Evolutionary conservation across 2,113 vertebrate species (phyloP), one percentile per base, ranked within the genome.

Genomic region (Silurus meridionalis): DNA sequence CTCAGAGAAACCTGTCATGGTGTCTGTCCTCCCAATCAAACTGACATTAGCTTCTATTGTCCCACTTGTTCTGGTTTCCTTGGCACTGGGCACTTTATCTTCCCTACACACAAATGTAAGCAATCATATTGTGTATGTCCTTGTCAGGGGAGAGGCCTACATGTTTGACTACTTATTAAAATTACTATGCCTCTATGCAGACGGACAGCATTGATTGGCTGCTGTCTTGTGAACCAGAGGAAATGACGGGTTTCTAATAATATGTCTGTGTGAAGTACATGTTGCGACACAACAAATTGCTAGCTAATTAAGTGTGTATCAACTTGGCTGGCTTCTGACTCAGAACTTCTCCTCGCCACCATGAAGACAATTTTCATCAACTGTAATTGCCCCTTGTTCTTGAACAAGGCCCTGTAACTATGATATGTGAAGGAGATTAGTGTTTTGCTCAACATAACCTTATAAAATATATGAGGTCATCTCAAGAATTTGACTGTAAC

Each of bases 81-180:
- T 52, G 48, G 71, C 80, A 85, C 84, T 78, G 74, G 37, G 17
- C n/a, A 64, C 25, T 88, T 91, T 94, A 93, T 94, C 94, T 92
- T 55, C 88, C 83, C 63, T 5, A 60, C 63, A 85, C 91, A 89
- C 92, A 92, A 93, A 90, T 87, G 84, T 60, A 91, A 93, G 91
- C 89, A 85, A 87, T 88, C 91, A 90, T 83, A 92, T 92, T 92
- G 89, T 90, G 82, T 88, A 61, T 74, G 72, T 89, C 61, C 72
- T 89, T 87, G 89, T 92, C 83, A 84, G 83, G 69, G 91, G 91
- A 92, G 92, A 89, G 84, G 78, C 84, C 85, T 84, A 88, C 89
- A 91, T 85, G 89, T 90, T 90, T 86, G 23, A 28, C 89, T 60
- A 87, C 89, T 90, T 90, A 91, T 90, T 90, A 93, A 92, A 90